Evolutionary conservation across 2,113 vertebrate genomes (phyloP).

Genomic region (Gavia stellata): DNA sequence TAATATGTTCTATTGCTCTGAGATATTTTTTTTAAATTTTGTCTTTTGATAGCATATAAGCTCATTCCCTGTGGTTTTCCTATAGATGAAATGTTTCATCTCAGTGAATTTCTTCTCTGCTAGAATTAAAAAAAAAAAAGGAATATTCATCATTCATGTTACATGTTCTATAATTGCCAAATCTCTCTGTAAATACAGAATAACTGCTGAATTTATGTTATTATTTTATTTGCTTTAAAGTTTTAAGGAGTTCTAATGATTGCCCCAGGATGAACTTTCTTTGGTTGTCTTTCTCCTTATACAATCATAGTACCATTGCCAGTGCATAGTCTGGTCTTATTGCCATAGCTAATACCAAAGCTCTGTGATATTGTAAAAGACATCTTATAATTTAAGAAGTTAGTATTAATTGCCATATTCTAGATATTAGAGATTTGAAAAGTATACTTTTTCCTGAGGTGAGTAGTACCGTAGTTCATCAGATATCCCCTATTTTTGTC

Average conservation of each 20-base stretch:
- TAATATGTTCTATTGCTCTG: background rate
- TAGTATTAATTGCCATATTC: background rate
- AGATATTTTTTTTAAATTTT: background rate
- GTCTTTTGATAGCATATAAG: background rate
- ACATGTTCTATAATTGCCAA: fast-evolving
- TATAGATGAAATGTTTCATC: background rate
- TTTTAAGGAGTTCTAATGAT: background rate
- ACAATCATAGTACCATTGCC: fast-evolving
- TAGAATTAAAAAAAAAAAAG: background rate
- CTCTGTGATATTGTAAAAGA: background rate
- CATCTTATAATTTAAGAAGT: background rate
- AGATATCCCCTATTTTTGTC: background rate
- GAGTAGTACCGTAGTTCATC: background rate
- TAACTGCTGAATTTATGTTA: fast-evolving
- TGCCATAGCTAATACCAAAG: background rate
- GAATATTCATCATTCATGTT: fast-evolving
- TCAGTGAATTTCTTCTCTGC: background rate
- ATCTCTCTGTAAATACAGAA: background rate
- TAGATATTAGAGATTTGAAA: background rate
- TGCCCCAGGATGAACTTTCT: background rate
- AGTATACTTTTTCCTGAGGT: fast-evolving
- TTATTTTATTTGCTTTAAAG: background rate
- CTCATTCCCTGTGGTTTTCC: background rate
- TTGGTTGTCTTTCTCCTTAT: background rate
- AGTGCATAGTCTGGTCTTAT: fast-evolving